Evolutionary conservation across 1,140 invertebrate genomes (phyloP).

Genomic region (Drosophila sproati): DNA sequence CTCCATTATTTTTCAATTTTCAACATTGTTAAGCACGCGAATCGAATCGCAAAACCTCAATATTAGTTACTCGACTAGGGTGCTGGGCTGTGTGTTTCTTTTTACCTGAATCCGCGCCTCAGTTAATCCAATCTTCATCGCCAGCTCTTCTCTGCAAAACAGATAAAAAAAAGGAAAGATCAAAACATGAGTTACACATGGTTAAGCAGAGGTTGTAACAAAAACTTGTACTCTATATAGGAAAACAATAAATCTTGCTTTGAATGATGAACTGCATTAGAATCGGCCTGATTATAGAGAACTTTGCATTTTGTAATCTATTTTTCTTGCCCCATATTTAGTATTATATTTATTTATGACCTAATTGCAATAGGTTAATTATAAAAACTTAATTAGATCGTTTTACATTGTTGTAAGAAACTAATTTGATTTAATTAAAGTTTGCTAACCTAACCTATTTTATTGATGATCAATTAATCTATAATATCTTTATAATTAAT

Average conservation of each 20-base stretch:
- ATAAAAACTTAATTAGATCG: not conserved
- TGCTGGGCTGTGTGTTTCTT: not conserved
- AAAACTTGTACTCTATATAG: not conserved
- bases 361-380: no score
- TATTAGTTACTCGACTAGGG: conserved; percentile 13
- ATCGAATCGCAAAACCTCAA: conserved; percentile 52
- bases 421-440: not conserved
- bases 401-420: not conserved
- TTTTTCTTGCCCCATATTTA: no score
- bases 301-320: no score
- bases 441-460: not conserved
- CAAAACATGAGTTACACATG: conserved; percentile 12
- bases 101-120: conserved; percentile 99
- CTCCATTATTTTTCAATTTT: conserved; percentile 82
- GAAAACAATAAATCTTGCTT: no score
- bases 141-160: conserved; percentile 95
- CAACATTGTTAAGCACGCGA: conserved; percentile 78
- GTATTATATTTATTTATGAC: no score
- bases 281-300: no score
- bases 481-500: not conserved
- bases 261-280: no score
- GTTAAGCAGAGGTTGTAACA: conserved; percentile 12
- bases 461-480: not conserved
- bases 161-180: conserved; percentile 15
- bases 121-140: conserved; percentile 98